These are phyloP conservation scores for Sebastolobus alascanus DNA, from an alignment of 2,797 vertebrate species.

Conservation along the genomic window DNA sequence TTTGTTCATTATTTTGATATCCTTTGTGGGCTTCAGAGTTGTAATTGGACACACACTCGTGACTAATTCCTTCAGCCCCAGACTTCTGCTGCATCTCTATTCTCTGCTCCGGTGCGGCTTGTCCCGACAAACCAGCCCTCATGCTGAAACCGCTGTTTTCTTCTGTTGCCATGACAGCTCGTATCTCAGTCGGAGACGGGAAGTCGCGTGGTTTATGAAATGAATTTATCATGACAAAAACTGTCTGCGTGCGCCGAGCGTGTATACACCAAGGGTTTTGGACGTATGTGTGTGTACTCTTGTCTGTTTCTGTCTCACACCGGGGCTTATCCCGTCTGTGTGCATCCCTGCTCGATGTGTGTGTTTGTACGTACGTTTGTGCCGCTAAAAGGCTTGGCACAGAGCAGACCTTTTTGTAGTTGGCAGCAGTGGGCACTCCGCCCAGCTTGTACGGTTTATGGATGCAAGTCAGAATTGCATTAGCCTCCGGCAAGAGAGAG, in stretches of 20 bases:
- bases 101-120: conserved; percentile 55
- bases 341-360: conserved; percentile 36
- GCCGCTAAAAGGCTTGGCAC: conserved; percentile 65
- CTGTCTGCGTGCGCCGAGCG: conserved; percentile 9
- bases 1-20: conserved; percentile 64
- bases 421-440: conserved; percentile 61
- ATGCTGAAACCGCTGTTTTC: conserved; percentile 57
- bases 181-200: conserved; percentile 45
- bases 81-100: conserved; percentile 65
- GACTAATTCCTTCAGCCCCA: conserved; percentile 62
- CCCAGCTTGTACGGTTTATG: conserved; percentile 69
- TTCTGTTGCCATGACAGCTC: conserved; percentile 73
- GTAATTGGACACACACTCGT: conserved; percentile 71
- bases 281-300: conserved; percentile 2
- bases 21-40: conserved; percentile 51
- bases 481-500: conserved; percentile 63
- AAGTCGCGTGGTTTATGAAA: conserved; percentile 42
- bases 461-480: conserved; percentile 64
- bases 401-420: conserved; percentile 65
- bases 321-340: conserved; percentile 21
- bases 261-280: background rate
- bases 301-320: conserved; percentile 14
- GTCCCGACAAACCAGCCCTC: conserved; percentile 57
- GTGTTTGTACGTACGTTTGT: conserved; percentile 54
- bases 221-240: conserved; percentile 61